Conservation (phyloP, 2,113 vertebrate genomes). For the Galeopterus variegatus region DNA sequence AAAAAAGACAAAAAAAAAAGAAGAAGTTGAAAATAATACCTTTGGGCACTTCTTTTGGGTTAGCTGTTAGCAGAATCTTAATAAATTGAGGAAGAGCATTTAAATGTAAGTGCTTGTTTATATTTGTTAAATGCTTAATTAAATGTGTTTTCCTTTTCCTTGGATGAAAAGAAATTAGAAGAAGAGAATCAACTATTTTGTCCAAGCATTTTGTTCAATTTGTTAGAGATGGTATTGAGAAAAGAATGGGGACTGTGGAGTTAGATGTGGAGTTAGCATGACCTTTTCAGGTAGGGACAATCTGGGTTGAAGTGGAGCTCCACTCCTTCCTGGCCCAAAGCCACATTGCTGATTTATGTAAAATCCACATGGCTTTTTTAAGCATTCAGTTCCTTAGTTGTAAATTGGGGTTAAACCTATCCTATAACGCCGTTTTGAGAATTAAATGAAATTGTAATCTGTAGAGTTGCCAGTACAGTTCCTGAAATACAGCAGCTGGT, state of each 20-base stretch:
- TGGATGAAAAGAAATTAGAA: constrained; percentile 58
- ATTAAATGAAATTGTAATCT: not conserved
- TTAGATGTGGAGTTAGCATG: not conserved
- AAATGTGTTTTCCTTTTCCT: constrained; percentile 38
- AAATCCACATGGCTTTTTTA: not conserved
- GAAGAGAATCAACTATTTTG: constrained; percentile 27
- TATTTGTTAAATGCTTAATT: constrained; percentile 29
- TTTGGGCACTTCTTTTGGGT: not conserved
- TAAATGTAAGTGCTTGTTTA: constrained; percentile 29
- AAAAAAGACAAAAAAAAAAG: too few species aligned
- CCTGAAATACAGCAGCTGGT: not conserved
- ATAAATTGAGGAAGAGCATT: not conserved
- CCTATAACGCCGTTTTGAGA: not conserved
- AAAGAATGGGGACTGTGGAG: not conserved
- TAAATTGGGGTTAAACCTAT: not conserved
- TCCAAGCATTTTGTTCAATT: not conserved
- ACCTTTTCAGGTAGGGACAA: not conserved
- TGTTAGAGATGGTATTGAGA: not conserved
- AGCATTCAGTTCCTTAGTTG: not conserved
- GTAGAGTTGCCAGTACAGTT: not conserved
- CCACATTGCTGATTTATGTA: not conserved
- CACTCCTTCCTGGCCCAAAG: not conserved
- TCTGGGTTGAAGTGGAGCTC: constrained; percentile 21
- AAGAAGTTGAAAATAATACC: constrained; percentile 26
- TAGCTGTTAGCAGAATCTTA: not conserved